Conservation (phyloP, 2,113 vertebrate species). For the Sorex fumeus region DNA sequence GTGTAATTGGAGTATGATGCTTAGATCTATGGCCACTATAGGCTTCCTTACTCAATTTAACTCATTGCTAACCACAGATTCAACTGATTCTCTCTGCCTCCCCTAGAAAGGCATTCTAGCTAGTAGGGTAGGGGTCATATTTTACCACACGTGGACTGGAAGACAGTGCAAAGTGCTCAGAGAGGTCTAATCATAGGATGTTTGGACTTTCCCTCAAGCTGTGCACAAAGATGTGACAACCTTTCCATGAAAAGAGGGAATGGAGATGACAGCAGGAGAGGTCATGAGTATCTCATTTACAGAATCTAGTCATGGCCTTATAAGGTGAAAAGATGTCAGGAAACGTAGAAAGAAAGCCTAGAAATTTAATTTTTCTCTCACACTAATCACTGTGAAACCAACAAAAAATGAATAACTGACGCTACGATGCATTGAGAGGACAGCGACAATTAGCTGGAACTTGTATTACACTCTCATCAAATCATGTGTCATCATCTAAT, state of each 20-base stretch:
- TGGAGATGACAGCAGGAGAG: not conserved
- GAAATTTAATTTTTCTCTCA: not conserved
- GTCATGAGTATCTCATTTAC: not conserved
- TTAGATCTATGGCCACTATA: not conserved
- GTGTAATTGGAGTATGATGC: not conserved
- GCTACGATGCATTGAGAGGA: not conserved
- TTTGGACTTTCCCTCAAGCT: not conserved
- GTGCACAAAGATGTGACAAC: not conserved
- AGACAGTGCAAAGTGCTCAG: too few species aligned
- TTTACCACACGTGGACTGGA: rapidly evolving
- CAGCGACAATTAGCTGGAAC: not conserved
- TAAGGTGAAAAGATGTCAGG: not conserved
- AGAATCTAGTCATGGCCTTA: not conserved
- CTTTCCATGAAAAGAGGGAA: not conserved
- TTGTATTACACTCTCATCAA: not conserved
- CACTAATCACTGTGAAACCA: not conserved
- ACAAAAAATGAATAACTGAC: not conserved
- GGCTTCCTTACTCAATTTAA: not conserved
- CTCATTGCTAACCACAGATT: not conserved
- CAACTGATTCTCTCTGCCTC: not conserved
- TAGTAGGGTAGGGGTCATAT: not conserved
- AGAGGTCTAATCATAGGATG: not conserved
- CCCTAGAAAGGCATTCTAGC: too few species aligned
- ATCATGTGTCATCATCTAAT: not conserved
- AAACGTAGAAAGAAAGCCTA: not conserved